Percentiles rank a stretch among this genome's conserved stretches.
phyloP scores from a whole-genome alignment of 2,888 invertebrate species.

The Endotricha flammealis region DNA sequence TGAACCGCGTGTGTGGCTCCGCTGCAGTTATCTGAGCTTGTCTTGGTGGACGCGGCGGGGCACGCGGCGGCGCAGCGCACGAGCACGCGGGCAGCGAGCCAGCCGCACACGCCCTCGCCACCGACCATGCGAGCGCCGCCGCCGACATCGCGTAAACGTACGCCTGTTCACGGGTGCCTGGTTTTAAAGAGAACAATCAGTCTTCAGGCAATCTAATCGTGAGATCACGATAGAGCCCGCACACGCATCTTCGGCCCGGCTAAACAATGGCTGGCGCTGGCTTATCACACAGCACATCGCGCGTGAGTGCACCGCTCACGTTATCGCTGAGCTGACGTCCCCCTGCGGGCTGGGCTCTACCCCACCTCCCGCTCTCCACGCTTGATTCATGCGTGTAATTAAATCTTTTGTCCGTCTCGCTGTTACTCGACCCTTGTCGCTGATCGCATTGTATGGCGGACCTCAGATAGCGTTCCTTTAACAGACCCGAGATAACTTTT shows the following conservation, averaged over 20 bases:
- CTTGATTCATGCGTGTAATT: constrained; percentile 78
- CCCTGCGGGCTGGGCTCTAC: constrained; percentile 29
- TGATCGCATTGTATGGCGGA: constrained; percentile 52
- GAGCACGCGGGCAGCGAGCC: constrained; percentile 87
- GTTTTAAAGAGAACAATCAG: constrained; percentile 19
- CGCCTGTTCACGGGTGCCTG: constrained; percentile 91
- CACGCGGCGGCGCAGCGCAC: constrained; percentile 85
- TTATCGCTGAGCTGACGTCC: constrained; percentile 46
- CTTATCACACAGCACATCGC: constrained; percentile 49
- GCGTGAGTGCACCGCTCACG: constrained; percentile 55
- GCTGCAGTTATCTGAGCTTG: constrained; percentile 80
- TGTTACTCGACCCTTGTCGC: constrained; percentile 46
- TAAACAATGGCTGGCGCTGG: constrained; percentile 47
- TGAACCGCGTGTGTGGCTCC: constrained; percentile 85
- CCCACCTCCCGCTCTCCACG: constrained; percentile 38
- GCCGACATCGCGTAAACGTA: constrained; percentile 90
- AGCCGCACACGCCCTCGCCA: constrained; percentile 87
- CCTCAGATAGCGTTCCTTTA: constrained; percentile 53
- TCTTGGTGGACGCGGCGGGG: constrained; percentile 75
- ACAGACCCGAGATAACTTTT: constrained; percentile 44
- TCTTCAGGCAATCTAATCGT: constrained; percentile 41
- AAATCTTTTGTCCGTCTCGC: constrained; percentile 70
- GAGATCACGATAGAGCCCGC: constrained; percentile 53
- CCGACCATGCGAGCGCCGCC: constrained; percentile 86
- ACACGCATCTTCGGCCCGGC: constrained; percentile 40